Conservation (phyloP, 2,888 invertebrate species). For the Ptilodon capucinus region DNA sequence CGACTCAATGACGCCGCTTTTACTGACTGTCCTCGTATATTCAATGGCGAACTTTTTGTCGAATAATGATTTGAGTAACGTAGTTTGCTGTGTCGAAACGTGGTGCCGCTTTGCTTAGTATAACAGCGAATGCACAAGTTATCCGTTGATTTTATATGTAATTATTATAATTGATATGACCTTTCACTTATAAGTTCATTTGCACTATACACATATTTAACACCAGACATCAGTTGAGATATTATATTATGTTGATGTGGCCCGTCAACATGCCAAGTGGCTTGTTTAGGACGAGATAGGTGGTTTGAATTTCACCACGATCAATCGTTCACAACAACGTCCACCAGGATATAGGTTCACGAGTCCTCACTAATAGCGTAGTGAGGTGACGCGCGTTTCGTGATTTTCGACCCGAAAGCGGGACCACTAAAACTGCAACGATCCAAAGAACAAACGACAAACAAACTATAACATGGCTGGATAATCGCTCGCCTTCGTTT, state of each 20-base stretch:
- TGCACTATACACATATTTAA: conserved; percentile 17
- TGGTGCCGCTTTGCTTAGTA: conserved; percentile 60
- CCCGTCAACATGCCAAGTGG: conserved; percentile 1
- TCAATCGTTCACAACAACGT: conserved; percentile 43
- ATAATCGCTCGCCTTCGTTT: conserved; percentile 35
- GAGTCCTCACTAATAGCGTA: conserved; percentile 40
- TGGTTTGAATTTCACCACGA: conserved; percentile 42
- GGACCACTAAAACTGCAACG: conserved; percentile 40
- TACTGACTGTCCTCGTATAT: conserved; percentile 61
- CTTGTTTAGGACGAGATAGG: conserved; percentile 11
- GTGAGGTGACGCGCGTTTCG: conserved; percentile 35
- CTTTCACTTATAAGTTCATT: conserved; percentile 21
- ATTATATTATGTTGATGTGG: too few relatives aligned
- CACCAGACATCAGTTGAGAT: conserved; percentile 6
- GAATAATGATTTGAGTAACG: conserved; percentile 74
- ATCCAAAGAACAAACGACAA: conserved; percentile 28
- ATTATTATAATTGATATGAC: conserved; percentile 12
- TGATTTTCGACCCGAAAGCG: conserved; percentile 36
- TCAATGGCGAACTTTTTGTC: conserved; percentile 63
- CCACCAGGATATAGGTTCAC: conserved; percentile 40
- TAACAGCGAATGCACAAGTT: conserved; percentile 12
- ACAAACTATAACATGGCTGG: conserved; percentile 42
- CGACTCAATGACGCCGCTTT: conserved; percentile 76
- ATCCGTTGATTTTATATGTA: conserved; percentile 14
- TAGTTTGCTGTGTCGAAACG: conserved; percentile 78